Evolutionary conservation across 1,140 invertebrate genomes (phyloP).

Genomic region (Drosophila mojavensis): DNA sequence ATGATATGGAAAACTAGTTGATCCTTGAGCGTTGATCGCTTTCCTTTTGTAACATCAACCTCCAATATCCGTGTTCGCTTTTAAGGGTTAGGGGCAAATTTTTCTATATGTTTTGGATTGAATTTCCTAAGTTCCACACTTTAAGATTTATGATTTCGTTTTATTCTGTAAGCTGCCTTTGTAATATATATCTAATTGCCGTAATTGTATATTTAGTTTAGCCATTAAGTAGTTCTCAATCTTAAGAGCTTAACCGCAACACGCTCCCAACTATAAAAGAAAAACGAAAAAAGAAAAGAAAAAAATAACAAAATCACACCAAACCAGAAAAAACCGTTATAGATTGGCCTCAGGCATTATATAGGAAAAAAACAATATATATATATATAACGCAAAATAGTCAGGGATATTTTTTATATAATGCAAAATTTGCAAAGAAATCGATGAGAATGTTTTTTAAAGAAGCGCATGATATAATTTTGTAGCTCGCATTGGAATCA

Average conservation of each 20-base stretch:
- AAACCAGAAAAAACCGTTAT: slow-evolving; percentile 43
- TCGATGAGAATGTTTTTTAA: slow-evolving; percentile 30
- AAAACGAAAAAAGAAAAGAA: slow-evolving; percentile 12
- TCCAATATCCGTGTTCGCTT: slow-evolving; percentile 34
- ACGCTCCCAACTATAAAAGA: slow-evolving; percentile 41
- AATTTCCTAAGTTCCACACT: slow-evolving; percentile 61
- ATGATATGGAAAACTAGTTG: neutral
- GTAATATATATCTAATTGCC: slow-evolving; percentile 75
- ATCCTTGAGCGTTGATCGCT: slow-evolving; percentile 57
- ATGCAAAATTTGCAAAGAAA: slow-evolving; percentile 60
- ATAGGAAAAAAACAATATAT: slow-evolving; percentile 40
- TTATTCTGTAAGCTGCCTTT: slow-evolving; percentile 67
- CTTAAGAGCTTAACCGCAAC: slow-evolving; percentile 65
- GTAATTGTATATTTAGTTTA: slow-evolving; percentile 65
- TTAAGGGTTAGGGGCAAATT: slow-evolving; percentile 46
- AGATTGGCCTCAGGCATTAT: slow-evolving; percentile 70
- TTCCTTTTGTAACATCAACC: neutral
- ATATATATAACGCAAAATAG: slow-evolving; percentile 61
- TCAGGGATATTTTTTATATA: slow-evolving; percentile 81
- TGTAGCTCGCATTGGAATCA: slow-evolving; percentile 47
- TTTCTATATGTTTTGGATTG: slow-evolving; percentile 49
- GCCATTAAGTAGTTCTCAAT: slow-evolving; percentile 53
- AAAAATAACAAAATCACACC: slow-evolving; percentile 24
- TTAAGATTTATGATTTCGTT: slow-evolving; percentile 29
- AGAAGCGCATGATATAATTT: slow-evolving; percentile 61